phyloP scores from a whole-genome alignment of 2,888 invertebrate species.

The Ischnura elegans region DNA sequence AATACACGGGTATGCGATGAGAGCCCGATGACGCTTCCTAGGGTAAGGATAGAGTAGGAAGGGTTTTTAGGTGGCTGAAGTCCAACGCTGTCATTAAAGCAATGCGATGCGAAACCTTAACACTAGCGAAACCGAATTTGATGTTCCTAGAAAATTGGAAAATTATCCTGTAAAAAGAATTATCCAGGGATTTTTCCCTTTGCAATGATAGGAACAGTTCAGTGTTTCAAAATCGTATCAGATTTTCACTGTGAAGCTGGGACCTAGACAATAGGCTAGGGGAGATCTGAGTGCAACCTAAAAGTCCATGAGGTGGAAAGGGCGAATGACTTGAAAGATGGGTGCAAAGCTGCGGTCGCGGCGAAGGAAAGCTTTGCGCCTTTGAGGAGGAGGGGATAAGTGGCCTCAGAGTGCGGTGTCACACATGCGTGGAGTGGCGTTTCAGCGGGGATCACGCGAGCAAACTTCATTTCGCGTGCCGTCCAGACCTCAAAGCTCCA shows the following conservation, averaged over 20 bases:
- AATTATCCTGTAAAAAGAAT: too few relatives aligned
- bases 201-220: too few relatives aligned
- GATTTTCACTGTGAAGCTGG: background rate
- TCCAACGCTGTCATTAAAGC: too few relatives aligned
- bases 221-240: too few relatives aligned
- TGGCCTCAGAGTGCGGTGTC: conserved; percentile 40
- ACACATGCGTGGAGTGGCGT: conserved; percentile 61
- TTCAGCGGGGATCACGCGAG: conserved; percentile 32
- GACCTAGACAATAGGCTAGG: background rate
- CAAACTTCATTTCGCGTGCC: conserved; percentile 58
- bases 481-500: conserved; percentile 55
- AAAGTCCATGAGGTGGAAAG: background rate
- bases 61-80: too few relatives aligned
- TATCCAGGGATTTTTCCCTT: too few relatives aligned
- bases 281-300: background rate
- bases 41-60: too few relatives aligned
- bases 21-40: too few relatives aligned
- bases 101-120: too few relatives aligned
- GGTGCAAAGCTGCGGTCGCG: background rate
- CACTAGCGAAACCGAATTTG: too few relatives aligned
- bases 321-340: background rate
- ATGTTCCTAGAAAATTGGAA: too few relatives aligned
- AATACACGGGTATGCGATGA: too few relatives aligned
- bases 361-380: background rate
- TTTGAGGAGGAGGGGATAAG: conserved; percentile 31